Percentiles rank a stretch among this genome's conserved stretches.
phyloP scores from a whole-genome alignment of 2,113 vertebrate species.

The Lophura nycthemera region DNA sequence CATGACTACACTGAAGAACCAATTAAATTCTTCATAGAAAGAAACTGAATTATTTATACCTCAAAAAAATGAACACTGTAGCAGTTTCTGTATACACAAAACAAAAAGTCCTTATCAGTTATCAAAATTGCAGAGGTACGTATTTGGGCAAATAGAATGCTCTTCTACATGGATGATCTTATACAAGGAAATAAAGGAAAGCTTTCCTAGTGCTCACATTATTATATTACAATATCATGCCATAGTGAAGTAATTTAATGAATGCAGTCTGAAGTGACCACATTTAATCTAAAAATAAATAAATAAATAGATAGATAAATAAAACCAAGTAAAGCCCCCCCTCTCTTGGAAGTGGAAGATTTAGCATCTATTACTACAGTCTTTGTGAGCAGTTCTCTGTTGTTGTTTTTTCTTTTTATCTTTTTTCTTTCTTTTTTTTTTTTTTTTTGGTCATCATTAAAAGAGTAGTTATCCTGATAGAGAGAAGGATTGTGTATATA shows the following conservation, averaged over 20 bases:
- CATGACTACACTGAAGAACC: not conserved
- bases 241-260: not conserved
- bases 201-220: not conserved
- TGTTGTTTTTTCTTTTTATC: too few species aligned
- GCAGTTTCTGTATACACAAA: not conserved
- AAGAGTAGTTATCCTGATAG: not conserved
- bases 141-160: not conserved
- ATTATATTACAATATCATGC: not conserved
- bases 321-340: not conserved
- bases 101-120: not conserved
- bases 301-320: too few species aligned
- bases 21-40: not conserved
- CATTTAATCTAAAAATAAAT: not conserved
- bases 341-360: not conserved
- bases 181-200: not conserved
- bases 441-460: not conserved
- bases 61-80: not conserved
- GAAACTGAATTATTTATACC: not conserved
- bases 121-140: not conserved
- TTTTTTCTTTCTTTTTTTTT: not conserved
- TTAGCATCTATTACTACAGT: not conserved
- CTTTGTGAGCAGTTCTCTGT: not conserved
- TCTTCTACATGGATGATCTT: fast-evolving
- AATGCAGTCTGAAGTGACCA: not conserved
- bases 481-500: too few species aligned